Base-by-base conservation (phyloP, 2,888 invertebrate genomes). In the Brachylomia viminalis region DNA sequence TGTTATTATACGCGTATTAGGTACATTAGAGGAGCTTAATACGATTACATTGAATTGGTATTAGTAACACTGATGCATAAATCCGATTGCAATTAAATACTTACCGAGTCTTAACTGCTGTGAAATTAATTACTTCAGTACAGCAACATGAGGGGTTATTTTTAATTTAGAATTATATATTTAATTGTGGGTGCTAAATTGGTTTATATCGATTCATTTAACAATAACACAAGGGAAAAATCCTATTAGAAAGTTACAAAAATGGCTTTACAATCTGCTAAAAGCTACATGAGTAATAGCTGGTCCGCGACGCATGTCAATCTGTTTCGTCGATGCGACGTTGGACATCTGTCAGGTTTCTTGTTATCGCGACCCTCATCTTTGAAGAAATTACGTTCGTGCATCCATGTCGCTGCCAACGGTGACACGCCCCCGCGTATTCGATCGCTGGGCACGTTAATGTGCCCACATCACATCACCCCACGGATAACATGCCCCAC, bases 331-430 rank as follows among this genome's bases (percentile, higher is more conserved):
- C 91, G 88, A 90, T 89, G 89, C 82, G 90, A 90, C 91, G 87
- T 91, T 84, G 91, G 93, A 92, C 93, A 92, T 94, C 92, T 92
- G 94, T 92, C 93, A 91, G 90, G 90, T 92, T 92, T 92, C 92
- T 92, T 93, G 93, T 90, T 93, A 94, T 94, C 94, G 90, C 87
- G 92, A 95, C 94, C 94, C 94, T 93, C 90, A 94, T 95, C 94
- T 94, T 89, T 90, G 89, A 90, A 93, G 93, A 92, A 94, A 94
- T 94, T 94, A 94, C 92, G 83, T 92, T 92, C 92, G 91, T 91
- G 90, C 91, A 91, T 91, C 91, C 91, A 90, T 91, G 93, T 93
- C 92, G 87, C 92, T 90, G 92, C 87, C 91, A 90, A 86, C 82
- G 79, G 84, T 91, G 92, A 92, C 92, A 91, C 88, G 86, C 90